A percentile compares a stretch with the other conserved stretches of the same genome.
Conservation (phyloP, 1,140 invertebrate genomes). For the Cheumatopsyche charites region DNA sequence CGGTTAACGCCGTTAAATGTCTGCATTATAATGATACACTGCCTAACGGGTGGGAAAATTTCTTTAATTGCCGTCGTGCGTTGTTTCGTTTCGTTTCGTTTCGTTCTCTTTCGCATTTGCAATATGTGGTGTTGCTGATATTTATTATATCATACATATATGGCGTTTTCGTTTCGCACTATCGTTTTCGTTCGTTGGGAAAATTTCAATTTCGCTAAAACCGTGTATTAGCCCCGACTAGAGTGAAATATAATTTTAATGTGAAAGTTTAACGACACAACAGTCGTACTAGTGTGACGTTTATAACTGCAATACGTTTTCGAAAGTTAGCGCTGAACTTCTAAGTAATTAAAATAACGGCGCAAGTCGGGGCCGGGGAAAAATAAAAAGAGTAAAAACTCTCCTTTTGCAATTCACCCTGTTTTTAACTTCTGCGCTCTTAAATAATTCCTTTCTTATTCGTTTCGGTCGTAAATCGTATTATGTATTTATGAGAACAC, state of each 20-base stretch:
- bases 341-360: conserved; percentile 14
- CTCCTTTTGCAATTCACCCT: background rate
- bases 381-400: background rate
- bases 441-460: no score
- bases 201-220: no score
- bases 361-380: background rate
- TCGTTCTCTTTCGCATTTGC: background rate
- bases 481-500: no score
- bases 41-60: background rate
- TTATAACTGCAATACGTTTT: conserved; percentile 18
- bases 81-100: background rate
- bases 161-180: no score
- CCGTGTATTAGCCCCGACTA: no score
- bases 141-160: no score
- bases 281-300: background rate
- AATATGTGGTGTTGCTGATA: no score
- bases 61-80: background rate
- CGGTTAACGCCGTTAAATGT: conserved; percentile 12
- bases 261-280: background rate
- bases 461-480: no score
- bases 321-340: background rate
- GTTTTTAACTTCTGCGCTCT: background rate
- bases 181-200: no score
- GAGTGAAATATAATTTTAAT: no score
- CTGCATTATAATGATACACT: conserved; percentile 22